A percentile compares a stretch with the other conserved stretches of the same genome.
Conservation (phyloP, 2,888 invertebrate genomes). For the Pollenia amentaria region DNA sequence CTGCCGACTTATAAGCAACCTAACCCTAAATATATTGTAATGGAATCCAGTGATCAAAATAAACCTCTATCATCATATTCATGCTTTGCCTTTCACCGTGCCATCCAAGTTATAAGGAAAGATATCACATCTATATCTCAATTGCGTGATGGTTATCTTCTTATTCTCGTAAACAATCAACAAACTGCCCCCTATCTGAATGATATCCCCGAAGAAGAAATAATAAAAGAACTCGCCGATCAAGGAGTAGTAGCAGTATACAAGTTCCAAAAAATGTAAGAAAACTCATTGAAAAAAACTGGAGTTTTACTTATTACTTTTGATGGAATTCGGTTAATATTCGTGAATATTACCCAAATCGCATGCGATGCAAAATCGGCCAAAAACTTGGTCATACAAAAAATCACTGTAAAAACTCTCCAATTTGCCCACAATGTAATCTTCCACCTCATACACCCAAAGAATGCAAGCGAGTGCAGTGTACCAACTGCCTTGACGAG, state of each 20-base stretch:
- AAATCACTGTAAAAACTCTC: slow-evolving; percentile 5
- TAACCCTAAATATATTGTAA: too few species aligned
- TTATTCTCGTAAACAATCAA: too few species aligned
- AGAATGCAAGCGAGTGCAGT: background rate
- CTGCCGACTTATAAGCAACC: background rate
- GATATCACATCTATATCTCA: too few species aligned
- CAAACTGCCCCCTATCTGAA: too few species aligned
- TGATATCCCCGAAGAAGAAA: too few species aligned
- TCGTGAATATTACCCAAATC: background rate
- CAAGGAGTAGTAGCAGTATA: background rate
- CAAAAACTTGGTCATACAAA: slow-evolving; percentile 11
- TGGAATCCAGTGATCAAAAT: background rate
- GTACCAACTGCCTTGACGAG: background rate
- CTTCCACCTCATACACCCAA: background rate
- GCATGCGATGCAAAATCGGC: background rate
- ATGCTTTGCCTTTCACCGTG: too few species aligned
- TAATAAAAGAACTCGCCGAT: background rate
- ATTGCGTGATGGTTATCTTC: too few species aligned
- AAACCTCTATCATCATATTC: background rate
- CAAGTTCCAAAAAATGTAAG: slow-evolving; percentile 19
- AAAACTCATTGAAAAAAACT: background rate
- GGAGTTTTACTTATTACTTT: background rate
- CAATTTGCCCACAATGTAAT: background rate
- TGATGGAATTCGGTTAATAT: background rate
- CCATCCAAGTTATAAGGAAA: too few species aligned